Base-by-base conservation (phyloP, 2,113 vertebrate species). In the Corvus moneduloides region DNA sequence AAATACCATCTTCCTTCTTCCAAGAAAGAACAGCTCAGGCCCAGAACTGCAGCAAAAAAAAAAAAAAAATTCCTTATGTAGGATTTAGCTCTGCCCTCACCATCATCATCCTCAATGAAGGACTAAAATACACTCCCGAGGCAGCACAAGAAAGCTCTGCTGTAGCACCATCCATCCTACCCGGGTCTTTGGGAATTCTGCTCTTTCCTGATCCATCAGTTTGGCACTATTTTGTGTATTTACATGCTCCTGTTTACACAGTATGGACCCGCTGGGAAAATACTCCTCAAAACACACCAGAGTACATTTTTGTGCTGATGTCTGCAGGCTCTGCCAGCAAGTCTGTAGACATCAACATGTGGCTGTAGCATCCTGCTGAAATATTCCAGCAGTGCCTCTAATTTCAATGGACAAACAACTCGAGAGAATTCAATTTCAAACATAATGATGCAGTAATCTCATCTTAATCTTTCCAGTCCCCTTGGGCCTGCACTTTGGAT, bases 301-400 rank as follows among this genome's bases (percentile, higher is more conserved):
- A 67, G 39, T 7, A 22, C 8, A 5, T 16, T 56, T 64, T 39
- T 69, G 32, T 44, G 49, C 26, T 1, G 2, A 21, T 9, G 8
- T 23, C 63, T 90, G 33, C 71, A 83, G 61, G 16, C 33, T 30
- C 64, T 77, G 87, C 51, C 74, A 87, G 51, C 26, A 12, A 28
- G 13, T 37, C 55, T 49, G 15, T 0, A 48, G 55, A 41, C 19
- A 66, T 17, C 72, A 51, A 35, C 5, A 6, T 0, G 5, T 1
- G 1, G 37, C 55, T 74, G 39, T 0, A 33, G 28, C 7, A 68
- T n/a, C 63, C 63, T 30, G 67, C 43, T 33, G 75, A 56, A 91
- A 52, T 23, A 77, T 6, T 66, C 59, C 71, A 68, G 21, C 12
- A 41, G 63, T 11, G 35, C 9, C 64, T 39, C n/a, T 44, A 7